These are phyloP conservation scores for Microtus richardsoni DNA, from an alignment of 2,113 vertebrate genomes.

Conservation along the genomic window DNA sequence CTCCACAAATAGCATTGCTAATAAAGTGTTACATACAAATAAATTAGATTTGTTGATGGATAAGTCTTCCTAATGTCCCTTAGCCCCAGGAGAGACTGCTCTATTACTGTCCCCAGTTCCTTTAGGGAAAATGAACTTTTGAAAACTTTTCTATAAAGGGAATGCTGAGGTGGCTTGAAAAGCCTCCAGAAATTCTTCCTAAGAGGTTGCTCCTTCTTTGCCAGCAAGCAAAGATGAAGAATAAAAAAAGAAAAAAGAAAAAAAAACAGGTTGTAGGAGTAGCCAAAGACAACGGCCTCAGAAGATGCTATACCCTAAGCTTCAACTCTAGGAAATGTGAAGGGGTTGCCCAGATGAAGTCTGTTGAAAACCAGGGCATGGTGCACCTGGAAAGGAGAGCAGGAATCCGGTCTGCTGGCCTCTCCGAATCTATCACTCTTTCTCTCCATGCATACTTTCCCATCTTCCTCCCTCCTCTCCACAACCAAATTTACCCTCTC, in stretches of 20 bases:
- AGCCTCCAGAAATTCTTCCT: constrained; percentile 5
- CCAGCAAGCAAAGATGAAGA: constrained; percentile 6
- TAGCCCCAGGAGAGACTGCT: neutral
- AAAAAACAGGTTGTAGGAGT: neutral
- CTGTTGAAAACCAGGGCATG: neutral
- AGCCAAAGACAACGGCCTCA: neutral
- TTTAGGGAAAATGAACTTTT: constrained; percentile 4
- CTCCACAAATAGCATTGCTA: neutral
- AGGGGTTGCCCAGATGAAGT: neutral
- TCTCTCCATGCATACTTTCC: neutral
- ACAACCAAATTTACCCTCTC: neutral
- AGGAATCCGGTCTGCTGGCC: neutral
- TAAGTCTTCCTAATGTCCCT: neutral
- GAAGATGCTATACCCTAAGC: neutral
- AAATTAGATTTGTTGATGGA: neutral
- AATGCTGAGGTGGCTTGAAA: constrained; percentile 29
- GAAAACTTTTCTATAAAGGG: constrained; percentile 2
- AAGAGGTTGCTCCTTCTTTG: neutral
- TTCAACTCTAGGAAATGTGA: neutral
- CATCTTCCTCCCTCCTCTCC: neutral
- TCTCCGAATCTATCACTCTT: neutral
- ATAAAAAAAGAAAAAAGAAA: constrained; percentile 21
- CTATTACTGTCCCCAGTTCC: neutral
- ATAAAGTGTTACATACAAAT: neutral
- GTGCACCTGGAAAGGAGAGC: neutral